These are phyloP conservation scores for Zelleria hepariella DNA, from an alignment of 2,888 invertebrate genomes.

Conservation along the genomic window DNA sequence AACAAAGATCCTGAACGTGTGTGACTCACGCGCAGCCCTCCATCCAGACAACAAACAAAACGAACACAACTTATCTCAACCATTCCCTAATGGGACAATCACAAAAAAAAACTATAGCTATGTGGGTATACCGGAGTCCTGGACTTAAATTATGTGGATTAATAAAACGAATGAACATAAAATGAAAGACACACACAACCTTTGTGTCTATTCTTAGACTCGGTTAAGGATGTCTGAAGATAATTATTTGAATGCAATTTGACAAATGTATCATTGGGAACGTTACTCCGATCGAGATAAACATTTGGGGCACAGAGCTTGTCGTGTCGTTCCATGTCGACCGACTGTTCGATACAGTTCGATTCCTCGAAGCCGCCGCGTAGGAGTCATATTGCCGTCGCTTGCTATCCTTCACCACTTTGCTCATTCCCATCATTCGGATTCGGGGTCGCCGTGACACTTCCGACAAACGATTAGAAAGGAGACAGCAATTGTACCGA, in stretches of 20 bases:
- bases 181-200: not conserved
- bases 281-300: not conserved
- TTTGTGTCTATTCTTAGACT: not conserved
- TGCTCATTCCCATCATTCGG: slow-evolving; percentile 65
- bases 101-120: not conserved
- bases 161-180: not conserved
- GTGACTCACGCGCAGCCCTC: slow-evolving; percentile 55
- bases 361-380: slow-evolving; percentile 58
- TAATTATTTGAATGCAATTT: not conserved
- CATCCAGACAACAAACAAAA: slow-evolving; percentile 43
- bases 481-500: slow-evolving; percentile 59
- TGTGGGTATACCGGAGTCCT: not conserved
- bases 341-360: slow-evolving; percentile 37
- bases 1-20: slow-evolving; percentile 66
- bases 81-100: not conserved
- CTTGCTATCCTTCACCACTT: slow-evolving; percentile 59
- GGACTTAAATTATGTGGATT: too few relatives aligned
- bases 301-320: not conserved
- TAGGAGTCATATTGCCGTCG: slow-evolving; percentile 55
- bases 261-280: too few relatives aligned
- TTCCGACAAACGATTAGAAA: slow-evolving; percentile 63
- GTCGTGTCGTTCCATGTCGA: not conserved
- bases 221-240: not conserved
- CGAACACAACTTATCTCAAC: slow-evolving; percentile 12
- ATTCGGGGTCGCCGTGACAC: slow-evolving; percentile 66